These are phyloP conservation scores for Balaenoptera acutorostrata DNA, from an alignment of 2,113 vertebrate genomes.

Conservation along the genomic window DNA sequence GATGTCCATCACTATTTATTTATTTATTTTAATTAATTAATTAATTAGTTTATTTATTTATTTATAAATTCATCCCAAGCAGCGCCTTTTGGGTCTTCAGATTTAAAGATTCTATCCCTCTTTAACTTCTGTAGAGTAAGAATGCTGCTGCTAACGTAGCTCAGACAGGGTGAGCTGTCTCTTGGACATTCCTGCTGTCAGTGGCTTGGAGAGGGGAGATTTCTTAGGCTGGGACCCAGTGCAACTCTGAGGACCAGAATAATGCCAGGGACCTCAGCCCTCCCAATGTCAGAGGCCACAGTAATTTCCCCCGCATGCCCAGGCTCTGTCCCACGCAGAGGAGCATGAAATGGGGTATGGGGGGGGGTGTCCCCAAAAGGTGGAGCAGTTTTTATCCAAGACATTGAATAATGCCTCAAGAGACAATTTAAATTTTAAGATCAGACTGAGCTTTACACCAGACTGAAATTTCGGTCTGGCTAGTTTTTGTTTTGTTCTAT, in stretches of 20 bases:
- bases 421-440: background rate
- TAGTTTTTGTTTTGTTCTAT: background rate
- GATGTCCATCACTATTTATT: background rate
- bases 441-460: background rate
- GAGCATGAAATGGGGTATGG: rapidly evolving
- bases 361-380: background rate
- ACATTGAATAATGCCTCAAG: background rate
- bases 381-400: background rate
- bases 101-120: background rate
- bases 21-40: background rate
- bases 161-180: background rate
- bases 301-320: too few species aligned
- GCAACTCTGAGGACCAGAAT: background rate
- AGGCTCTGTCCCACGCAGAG: background rate
- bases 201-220: background rate
- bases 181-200: background rate
- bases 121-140: background rate
- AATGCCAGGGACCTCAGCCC: background rate
- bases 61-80: background rate
- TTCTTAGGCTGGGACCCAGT: background rate
- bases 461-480: background rate
- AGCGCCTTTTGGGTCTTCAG: background rate
- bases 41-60: background rate
- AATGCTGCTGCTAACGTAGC: too few species aligned
- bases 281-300: background rate